Percentiles rank a stretch among this genome's conserved stretches.
Conservation (phyloP, 1,140 invertebrate species). For the Tetramorium alpestre region DNA sequence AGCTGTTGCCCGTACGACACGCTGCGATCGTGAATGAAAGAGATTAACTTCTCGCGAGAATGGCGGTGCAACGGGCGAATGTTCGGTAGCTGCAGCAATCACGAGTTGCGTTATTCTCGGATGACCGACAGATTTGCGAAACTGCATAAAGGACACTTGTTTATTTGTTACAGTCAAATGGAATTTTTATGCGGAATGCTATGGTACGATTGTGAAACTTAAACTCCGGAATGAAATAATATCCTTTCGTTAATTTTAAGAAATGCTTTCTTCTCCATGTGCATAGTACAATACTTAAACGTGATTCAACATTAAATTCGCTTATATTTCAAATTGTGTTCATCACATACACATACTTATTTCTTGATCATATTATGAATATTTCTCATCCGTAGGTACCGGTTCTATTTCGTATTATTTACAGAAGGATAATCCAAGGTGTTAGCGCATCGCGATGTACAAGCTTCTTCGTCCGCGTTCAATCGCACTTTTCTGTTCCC, state of each 20-base stretch:
- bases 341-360: neutral
- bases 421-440: neutral
- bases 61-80: constrained; percentile 32
- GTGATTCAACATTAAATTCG: neutral
- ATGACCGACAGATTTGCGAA: constrained; percentile 28
- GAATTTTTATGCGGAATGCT: neutral
- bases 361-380: neutral
- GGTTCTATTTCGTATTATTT: neutral
- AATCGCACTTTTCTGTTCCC: constrained; percentile 55
- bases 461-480: constrained; percentile 65
- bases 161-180: neutral
- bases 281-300: neutral
- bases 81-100: constrained; percentile 49
- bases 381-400: neutral
- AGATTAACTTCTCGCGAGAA: constrained; percentile 67
- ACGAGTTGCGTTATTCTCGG: constrained; percentile 26
- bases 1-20: constrained; percentile 55
- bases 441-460: constrained; percentile 4
- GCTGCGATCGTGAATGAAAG: constrained; percentile 65
- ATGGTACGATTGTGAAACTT: neutral
- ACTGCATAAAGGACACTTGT: neutral
- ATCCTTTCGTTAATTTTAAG: neutral
- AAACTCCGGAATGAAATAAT: neutral
- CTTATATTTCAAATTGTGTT: neutral
- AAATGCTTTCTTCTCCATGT: neutral